These are phyloP conservation scores for Halichondria panicea DNA, from an alignment of 37 sponge, comb jelly and placozoan genomes.

Conservation along the genomic window DNA sequence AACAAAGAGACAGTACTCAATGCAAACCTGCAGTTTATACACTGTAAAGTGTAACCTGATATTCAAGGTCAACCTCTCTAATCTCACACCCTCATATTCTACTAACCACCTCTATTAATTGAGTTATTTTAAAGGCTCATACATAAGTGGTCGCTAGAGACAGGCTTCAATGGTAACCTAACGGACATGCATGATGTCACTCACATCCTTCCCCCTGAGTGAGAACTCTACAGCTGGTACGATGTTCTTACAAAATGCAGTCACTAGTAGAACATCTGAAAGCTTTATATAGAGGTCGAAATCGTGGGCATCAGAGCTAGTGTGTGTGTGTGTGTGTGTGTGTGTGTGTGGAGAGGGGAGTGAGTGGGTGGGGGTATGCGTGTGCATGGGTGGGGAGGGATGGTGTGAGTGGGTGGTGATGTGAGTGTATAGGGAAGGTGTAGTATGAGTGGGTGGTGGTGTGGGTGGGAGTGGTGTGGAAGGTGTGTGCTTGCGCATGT, in stretches of 20 bases:
- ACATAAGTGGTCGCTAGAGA: too few species aligned
- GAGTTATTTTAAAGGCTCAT: too few species aligned
- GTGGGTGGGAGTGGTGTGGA: constrained; percentile 4
- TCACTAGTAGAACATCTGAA: not conserved
- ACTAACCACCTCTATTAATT: too few species aligned
- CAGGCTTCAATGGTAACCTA: too few species aligned
- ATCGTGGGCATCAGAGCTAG: constrained; percentile 22
- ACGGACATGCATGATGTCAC: not conserved
- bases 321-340: too few species aligned
- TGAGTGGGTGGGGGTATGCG: not conserved
- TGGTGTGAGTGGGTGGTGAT: not conserved
- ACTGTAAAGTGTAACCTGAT: too few species aligned
- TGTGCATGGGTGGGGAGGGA: constrained; percentile 3
- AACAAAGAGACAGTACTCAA: too few species aligned
- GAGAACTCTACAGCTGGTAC: constrained; percentile 42
- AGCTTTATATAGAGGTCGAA: constrained; percentile 21
- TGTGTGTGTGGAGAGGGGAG: constrained; percentile 3
- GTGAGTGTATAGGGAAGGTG: not conserved
- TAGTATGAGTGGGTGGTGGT: not conserved
- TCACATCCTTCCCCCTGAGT: not conserved
- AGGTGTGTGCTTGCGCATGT: constrained; percentile 10
- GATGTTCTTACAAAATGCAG: constrained; percentile 16
- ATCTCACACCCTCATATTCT: too few species aligned
- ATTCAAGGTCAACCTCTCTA: too few species aligned
- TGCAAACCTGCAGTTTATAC: too few species aligned